Evolutionary conservation across 2,797 vertebrate genomes (phyloP), one percentile per base, ranked within the genome.

Genomic region (Epinephelus coioides): DNA sequence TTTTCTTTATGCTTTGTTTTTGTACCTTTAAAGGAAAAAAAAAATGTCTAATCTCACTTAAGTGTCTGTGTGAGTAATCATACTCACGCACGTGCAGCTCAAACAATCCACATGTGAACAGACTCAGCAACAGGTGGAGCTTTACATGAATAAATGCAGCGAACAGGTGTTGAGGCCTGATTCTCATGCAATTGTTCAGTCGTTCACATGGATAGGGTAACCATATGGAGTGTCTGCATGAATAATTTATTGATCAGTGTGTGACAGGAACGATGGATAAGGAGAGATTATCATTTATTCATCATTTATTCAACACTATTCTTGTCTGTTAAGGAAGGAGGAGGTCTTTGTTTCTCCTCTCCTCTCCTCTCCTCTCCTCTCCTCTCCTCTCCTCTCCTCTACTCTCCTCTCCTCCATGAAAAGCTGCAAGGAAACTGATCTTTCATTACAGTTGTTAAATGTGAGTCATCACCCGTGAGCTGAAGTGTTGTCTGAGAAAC

Each of bases 231-330:
- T 3, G 46, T 56, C 44, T 18, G 46, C 74, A 79, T 88, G 67
- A 87, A 88, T 89, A 81, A 86, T 88, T 75, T 67, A 91, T 56
- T 15, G 27, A 72, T 74, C 59, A 63, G n/a, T 21, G 43, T 80
- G 85, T 54, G 67, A 38, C 64, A 68, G 64, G 56, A 80, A 17
- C 25, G 21, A 72, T 67, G 63, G 69, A 49, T 70, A 65, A 78
- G 10, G 67, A 74, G 51, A 76, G 55, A 3, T 30, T 46, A 55
- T 74, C 15, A 76, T 73, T 92, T 83, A 88, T 88, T 91, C 53
- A 91, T 69, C 3, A 53, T 55, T 78, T 72, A 68, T 64, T 73
- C 67, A 88, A 49, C 55, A 21, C 62, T 53, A 64, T 67, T 80
- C 49, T 44, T 51, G 62, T 61, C 30, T 60, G 75, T 64, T 83